phyloP scores from a whole-genome alignment of 92 coral and sea anemone species.

The Isaurus tuberculatus region DNA sequence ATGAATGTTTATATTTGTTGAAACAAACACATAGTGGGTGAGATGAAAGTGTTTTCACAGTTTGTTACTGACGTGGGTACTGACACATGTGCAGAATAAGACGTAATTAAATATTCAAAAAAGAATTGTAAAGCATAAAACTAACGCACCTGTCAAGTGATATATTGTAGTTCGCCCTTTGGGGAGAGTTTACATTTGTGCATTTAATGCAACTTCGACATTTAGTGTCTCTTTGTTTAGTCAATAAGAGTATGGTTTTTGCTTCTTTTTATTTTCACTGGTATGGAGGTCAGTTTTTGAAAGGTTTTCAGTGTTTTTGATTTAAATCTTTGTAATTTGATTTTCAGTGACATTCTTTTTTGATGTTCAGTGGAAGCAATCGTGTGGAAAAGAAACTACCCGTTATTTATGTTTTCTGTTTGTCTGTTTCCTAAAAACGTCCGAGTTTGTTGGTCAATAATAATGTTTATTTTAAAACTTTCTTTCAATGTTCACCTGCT shows the following conservation, averaged over 20 bases:
- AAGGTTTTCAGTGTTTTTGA: neutral
- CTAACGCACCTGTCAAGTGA: slow-evolving; percentile 34
- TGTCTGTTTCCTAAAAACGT: neutral
- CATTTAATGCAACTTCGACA: neutral
- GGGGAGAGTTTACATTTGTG: neutral
- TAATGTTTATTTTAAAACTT: no score
- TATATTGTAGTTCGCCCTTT: neutral
- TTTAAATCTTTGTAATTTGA: neutral
- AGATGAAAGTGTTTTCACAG: neutral
- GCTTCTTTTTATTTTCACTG: neutral
- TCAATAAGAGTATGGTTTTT: slow-evolving; percentile 2
- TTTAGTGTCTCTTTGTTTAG: neutral
- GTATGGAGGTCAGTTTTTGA: slow-evolving; percentile 32
- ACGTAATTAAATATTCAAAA: slow-evolving; percentile 34
- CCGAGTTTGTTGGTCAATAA: no score
- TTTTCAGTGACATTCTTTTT: neutral
- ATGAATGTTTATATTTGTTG: neutral
- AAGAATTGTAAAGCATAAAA: neutral
- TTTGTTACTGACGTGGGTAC: neutral
- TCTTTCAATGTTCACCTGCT: no score
- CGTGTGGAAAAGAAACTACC: neutral
- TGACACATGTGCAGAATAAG: slow-evolving; percentile 6
- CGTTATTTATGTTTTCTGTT: neutral
- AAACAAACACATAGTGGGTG: neutral
- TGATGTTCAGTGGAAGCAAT: neutral